These are phyloP conservation scores for Varecia variegata DNA, from an alignment of 2,797 vertebrate species.

Conservation along the genomic window DNA sequence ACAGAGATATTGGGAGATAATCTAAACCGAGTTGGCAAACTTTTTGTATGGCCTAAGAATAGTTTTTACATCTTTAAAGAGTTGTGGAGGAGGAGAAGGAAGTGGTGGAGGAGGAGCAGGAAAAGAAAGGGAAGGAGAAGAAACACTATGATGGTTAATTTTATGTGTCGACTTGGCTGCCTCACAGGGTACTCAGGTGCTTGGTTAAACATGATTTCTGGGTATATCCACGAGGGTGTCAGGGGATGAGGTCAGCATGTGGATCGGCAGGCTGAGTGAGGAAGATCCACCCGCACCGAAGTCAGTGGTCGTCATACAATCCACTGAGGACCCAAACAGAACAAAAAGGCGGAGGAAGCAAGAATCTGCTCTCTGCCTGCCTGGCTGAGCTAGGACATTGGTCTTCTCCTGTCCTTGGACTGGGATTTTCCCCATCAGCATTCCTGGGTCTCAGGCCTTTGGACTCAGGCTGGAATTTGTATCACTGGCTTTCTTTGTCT, in stretches of 20 bases:
- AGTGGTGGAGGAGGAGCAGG: neutral
- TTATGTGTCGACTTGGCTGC: neutral
- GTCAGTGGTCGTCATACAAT: neutral
- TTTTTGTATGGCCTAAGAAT: neutral
- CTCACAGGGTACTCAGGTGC: neutral
- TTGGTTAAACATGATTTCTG: neutral
- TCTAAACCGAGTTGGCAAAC: neutral
- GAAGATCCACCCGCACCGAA: accelerated
- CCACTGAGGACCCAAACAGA: neutral
- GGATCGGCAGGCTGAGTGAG: neutral
- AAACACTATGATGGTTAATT: neutral
- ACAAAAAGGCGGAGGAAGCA: neutral
- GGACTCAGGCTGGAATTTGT: neutral
- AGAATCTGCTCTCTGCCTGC: neutral
- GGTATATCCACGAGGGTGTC: neutral
- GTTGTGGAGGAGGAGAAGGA: neutral
- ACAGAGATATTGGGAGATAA: neutral
- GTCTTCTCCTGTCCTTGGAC: neutral
- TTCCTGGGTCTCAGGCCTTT: neutral
- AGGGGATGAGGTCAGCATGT: neutral
- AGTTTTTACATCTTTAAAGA: neutral
- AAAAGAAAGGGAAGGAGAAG: neutral
- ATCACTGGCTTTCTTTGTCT: neutral
- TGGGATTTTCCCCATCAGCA: neutral
- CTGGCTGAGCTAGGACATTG: neutral